These are phyloP conservation scores for Loripinus fragilis DNA, from an alignment of 2,888 invertebrate species.

Conservation along the genomic window DNA sequence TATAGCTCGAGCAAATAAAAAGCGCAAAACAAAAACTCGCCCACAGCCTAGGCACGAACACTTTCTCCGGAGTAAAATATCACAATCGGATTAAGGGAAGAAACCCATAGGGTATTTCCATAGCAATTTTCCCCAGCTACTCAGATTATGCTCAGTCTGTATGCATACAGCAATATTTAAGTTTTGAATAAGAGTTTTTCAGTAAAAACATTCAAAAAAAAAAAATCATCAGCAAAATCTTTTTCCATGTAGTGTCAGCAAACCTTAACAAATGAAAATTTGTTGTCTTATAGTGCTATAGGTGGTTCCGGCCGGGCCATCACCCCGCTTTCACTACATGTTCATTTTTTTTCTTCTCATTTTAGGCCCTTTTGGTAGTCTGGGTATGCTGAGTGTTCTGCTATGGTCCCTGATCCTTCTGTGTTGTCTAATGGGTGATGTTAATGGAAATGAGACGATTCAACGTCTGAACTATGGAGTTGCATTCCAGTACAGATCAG, in stretches of 20 bases:
- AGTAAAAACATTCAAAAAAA: background rate
- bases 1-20: background rate
- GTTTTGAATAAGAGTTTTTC: background rate
- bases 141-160: background rate
- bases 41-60: background rate
- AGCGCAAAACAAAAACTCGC: background rate
- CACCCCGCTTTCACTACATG: slow-evolving; percentile 17
- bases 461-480: slow-evolving; percentile 17
- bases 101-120: no score
- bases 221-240: no score
- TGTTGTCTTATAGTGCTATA: slow-evolving; percentile 20
- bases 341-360: slow-evolving; percentile 2
- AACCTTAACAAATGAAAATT: slow-evolving; percentile 19
- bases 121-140: background rate
- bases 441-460: background rate
- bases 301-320: slow-evolving; percentile 2
- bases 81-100: no score
- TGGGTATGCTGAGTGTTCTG: background rate
- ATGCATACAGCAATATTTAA: background rate
- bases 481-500: background rate
- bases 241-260: slow-evolving; percentile 18
- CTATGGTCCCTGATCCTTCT: slow-evolving; percentile 1
- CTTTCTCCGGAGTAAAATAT: background rate
- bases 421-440: background rate
- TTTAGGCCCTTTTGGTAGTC: slow-evolving; percentile 1